Evolutionary conservation across 2,888 invertebrate species (phyloP), one percentile per base, ranked within the genome.

Genomic region (Hanleya hanleyi): DNA sequence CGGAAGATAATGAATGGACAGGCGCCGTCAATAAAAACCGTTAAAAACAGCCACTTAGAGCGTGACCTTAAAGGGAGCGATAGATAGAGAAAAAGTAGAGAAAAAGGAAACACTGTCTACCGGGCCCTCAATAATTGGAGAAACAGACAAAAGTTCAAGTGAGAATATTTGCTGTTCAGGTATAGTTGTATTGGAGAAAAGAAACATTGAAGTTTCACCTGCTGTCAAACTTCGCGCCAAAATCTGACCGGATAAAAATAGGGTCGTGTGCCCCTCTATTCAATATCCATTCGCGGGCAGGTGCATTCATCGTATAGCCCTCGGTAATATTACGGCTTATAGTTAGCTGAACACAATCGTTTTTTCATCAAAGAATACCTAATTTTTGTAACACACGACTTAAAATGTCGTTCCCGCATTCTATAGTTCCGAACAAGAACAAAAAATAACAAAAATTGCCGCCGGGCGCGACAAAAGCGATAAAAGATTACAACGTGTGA

Each of bases 351-450:
- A 57, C 22, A 57, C 57, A 57, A 57, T 29, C 57, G 1, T 26
- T 29, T 32, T 29, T 12, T 29, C 57, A 57, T 26, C 29, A 57
- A 57, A 57, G 57, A 57, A 57, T 57, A 57, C 57, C 26, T 57
- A 57, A 57, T 57, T 57, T 57, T 22, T 57, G 57, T 57, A 57
- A 57, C 26, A 57, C 57, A 57, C 57, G 57, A 57, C 57, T 57
- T 57, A 57, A 57, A 57, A 57, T 57, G 32, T 32, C 22, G 29
- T 4, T 29, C 32, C 22, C 15, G 29, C 29, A 57, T 57, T 57
- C 57, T 29, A 29, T 57, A 32, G 57, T 57, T 57, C 57, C 29
- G 29, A 57, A 29, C 29, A 2, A 26, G 57, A 57, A 57, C 57
- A 57, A 57, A 7, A 57, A 41, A 18, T 41, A 57, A 29, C 26